Evolutionary conservation across 1,140 invertebrate species (phyloP), one percentile per base, ranked within the genome.

Genomic region (Penaeus indicus): DNA sequence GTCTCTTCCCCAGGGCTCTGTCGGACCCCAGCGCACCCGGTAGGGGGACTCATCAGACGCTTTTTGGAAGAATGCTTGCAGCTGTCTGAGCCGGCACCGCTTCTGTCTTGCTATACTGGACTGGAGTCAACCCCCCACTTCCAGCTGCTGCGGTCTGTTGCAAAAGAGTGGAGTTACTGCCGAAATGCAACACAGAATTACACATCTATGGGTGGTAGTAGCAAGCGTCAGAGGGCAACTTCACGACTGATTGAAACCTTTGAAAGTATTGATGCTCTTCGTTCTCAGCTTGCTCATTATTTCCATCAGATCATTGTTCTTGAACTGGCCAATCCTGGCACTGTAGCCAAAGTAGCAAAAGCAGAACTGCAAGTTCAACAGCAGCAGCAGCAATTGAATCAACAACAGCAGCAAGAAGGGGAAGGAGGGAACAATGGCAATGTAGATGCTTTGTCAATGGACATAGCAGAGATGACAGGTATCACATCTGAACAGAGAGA

Each of bases 41-140:
- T 91, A 80, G 90, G 90, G 89, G 90, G 90, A 83, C 90, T 91
- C 86, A 91, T 91, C 90, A 89, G 90, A 90, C 90, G 90, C 85
- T 91, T 91, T 91, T 90, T 91, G 90, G 90, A 91, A 91, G 90
- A 91, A 91, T 91, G 90, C 90, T 91, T 91, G 90, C 90, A 91
- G 90, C 90, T 91, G 63, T 84, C 89, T 81, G 90, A 89, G 60
- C 90, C 90, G 82, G 90, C 72, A 60, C 90, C 90, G 22, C 89
- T 91, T 89, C 90, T 91, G 80, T 80, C 81, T 67, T 88, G 88
- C 79, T 91, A 91, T 87, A 89, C 90, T 75, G 90, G 90, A 78
- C 86, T 91, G 82, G 90, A 91, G 88, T 84, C 88, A 61, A 91
- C 90, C 19, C 89, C 89, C 67, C 90, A 91, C 86, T 91, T 91